Base-by-base conservation (phyloP, 2,888 invertebrate species). In the Rhodophaea formosa region DNA sequence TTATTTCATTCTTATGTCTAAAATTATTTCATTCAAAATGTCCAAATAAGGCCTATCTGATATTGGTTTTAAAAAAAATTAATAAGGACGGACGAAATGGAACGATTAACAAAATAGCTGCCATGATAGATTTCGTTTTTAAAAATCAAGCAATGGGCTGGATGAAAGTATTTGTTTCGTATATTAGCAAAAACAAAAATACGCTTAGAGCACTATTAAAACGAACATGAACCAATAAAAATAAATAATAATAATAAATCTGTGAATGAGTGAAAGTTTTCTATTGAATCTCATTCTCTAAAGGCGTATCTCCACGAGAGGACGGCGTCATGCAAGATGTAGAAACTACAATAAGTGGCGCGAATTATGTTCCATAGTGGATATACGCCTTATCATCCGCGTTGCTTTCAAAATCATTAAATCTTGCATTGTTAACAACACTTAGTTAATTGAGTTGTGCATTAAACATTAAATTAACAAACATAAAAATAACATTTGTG, bases 81-180 rank as follows among this genome's bases (percentile, higher is more conserved):
- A 16, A 35, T 35, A 57, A 66, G 71, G 71, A 70, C 71, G 69
- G 71, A 70, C 57, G 61, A 52, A 59, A 52, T 67, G 62, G 63
- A 64, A 59, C 62, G 64, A 62, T 59, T 53, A 12, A 62, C 65
- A 58, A 58, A 15, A n/a, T 6, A 35, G 17, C 29, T 29, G 29
- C 53, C 47, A 46, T 23, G 2, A 12, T 47, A 29, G 7, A 17
- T 3, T 44, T 15, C 8, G 6, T 12, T 44, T 35, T 35, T 35
- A 35, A 39, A 39, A 39, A 6, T 3, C 3, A 39, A 39, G n/a
- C 39, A 35, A 35, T 35, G 23, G 23, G 5, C 23, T 23, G 23
- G 5, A 23, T 23, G 23, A 23, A 23, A 23, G 5, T 23, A 3
- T 23, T 23, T 23, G n/a, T n/a, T n/a, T n/a, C n/a, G n/a, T n/a